A percentile compares a stretch with the other conserved stretches of the same genome.
Evolutionary conservation across 1,140 invertebrate species (phyloP).

Genomic region (Tetramorium simillimum): DNA sequence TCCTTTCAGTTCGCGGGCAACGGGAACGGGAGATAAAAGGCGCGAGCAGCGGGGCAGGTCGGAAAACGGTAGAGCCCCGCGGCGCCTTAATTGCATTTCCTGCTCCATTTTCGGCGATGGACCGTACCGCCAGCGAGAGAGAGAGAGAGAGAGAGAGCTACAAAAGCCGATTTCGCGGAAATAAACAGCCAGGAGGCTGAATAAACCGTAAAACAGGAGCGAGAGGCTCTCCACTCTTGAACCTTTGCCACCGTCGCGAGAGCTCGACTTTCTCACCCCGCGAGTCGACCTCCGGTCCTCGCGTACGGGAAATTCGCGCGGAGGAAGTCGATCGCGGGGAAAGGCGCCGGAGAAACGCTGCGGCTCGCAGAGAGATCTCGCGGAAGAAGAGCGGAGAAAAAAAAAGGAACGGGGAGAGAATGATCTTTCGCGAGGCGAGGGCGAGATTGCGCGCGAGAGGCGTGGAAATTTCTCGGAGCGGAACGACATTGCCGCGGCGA

Average conservation of each 20-base stretch:
- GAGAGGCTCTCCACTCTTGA: background rate
- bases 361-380: background rate
- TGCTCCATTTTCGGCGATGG: conserved; percentile 66
- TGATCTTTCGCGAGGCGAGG: conserved; percentile 1
- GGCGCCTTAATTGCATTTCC: conserved; percentile 71
- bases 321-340: conserved; percentile 63
- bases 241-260: conserved; percentile 60
- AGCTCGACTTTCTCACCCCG: conserved; percentile 45
- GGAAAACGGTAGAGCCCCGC: conserved; percentile 45
- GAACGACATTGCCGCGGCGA: conserved; percentile 43
- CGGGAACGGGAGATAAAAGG: conserved; percentile 50
- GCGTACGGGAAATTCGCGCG: conserved; percentile 36
- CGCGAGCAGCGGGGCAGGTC: conserved; percentile 15
- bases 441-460: conserved; percentile 17
- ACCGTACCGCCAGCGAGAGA: conserved; percentile 33
- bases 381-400: background rate
- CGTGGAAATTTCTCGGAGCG: conserved; percentile 36
- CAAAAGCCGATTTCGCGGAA: conserved; percentile 72
- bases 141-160: conserved; percentile 37
- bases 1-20: conserved; percentile 15
- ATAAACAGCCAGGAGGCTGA: conserved; percentile 69
- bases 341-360: conserved; percentile 24
- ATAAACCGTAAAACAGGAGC: conserved; percentile 28
- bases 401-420: background rate
- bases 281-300: background rate